Conservation (phyloP, 2,113 vertebrate species). For the Oncorhynchus gorbuscha region DNA sequence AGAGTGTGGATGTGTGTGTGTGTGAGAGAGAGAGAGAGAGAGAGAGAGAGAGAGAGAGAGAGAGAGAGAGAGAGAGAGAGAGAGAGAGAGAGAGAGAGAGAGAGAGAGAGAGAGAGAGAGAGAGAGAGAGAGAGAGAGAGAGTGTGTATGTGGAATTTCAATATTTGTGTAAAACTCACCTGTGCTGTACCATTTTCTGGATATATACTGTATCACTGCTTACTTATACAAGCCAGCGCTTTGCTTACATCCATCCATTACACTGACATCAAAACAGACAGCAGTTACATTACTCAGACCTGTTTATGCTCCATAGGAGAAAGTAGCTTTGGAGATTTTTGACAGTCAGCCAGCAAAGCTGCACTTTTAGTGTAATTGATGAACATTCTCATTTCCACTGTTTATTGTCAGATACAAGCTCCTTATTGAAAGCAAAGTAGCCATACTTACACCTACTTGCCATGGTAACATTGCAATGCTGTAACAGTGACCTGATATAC, state of each 20-base stretch:
- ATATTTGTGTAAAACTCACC: neutral
- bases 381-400: constrained; percentile 30
- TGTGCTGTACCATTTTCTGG: neutral
- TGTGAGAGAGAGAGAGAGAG: neutral
- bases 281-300: constrained; percentile 29
- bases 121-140: neutral
- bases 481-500: constrained; percentile 12
- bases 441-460: neutral
- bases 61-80: neutral
- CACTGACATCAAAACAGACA: constrained; percentile 10
- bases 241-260: constrained; percentile 14
- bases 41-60: neutral
- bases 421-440: neutral
- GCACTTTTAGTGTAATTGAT: constrained; percentile 37
- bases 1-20: too few relatives aligned
- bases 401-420: constrained; percentile 36
- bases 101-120: neutral
- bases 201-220: neutral
- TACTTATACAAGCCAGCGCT: neutral
- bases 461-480: constrained; percentile 19
- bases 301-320: constrained; percentile 28
- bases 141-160: neutral
- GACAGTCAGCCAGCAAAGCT: constrained; percentile 14
- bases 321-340: constrained; percentile 3
- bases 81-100: too few relatives aligned